These are phyloP conservation scores for Cremastinae sp. DNA, from an alignment of 2,888 invertebrate genomes.

Conservation along the genomic window DNA sequence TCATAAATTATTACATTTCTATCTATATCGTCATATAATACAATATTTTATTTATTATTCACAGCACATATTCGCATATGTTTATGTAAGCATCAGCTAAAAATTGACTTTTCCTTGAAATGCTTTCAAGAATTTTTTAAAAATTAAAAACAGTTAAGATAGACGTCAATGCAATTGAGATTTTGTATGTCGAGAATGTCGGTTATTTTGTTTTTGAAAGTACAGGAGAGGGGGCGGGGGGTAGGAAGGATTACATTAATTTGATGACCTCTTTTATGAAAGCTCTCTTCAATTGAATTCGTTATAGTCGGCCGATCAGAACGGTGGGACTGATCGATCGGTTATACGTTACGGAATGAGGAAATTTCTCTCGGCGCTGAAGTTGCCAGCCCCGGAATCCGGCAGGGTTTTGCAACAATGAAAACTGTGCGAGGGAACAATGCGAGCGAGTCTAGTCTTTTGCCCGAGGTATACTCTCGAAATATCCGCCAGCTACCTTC, in stretches of 20 bases:
- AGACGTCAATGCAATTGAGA: no score
- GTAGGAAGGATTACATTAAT: slow-evolving; percentile 55
- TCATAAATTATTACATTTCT: no score
- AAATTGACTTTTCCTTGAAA: no score
- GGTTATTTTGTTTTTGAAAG: background rate
- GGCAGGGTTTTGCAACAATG: slow-evolving; percentile 53
- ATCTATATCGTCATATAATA: no score
- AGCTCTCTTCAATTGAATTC: slow-evolving; percentile 42
- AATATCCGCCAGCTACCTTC: slow-evolving; percentile 28
- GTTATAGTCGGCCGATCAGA: slow-evolving; percentile 27
- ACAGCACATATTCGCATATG: no score
- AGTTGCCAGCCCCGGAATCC: slow-evolving; percentile 45
- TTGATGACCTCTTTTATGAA: slow-evolving; percentile 48
- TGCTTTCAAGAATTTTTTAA: no score
- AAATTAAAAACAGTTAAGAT: no score
- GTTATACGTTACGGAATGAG: slow-evolving; percentile 36
- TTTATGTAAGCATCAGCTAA: no score
- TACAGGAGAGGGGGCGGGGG: slow-evolving; percentile 19
- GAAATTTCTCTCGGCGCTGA: slow-evolving; percentile 43
- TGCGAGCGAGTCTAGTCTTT: slow-evolving; percentile 35
- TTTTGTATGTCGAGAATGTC: no score
- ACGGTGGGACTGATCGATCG: no score
- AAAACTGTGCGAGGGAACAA: slow-evolving; percentile 51
- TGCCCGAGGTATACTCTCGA: slow-evolving; percentile 46
- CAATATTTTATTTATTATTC: no score